Base-by-base conservation (phyloP, 1,140 invertebrate species). In the Bombus ignitus region DNA sequence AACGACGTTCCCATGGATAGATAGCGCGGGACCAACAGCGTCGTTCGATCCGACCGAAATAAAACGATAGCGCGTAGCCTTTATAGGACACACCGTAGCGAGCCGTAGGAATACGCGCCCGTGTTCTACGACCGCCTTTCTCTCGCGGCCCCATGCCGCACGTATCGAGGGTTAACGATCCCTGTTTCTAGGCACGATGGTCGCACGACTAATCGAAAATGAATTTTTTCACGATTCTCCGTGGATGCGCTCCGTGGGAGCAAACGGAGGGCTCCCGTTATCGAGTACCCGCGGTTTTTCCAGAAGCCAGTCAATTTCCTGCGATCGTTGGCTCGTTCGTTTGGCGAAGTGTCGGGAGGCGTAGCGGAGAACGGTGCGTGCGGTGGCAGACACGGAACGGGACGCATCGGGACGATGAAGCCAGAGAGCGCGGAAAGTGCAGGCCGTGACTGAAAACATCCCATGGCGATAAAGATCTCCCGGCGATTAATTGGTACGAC, bases 401-500 rank as follows among this genome's bases (percentile, higher is more conserved):
- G 71, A 71, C 53, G 74, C 42, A 28, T 6, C 72, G 53, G 72
- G 88, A 88, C 88, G 91, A 87, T 74, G 87, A 77, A 44, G 73
- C 76, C 59, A 78, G 74, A 81, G 74, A 68, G 85, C 70, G 87
- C 87, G 81, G 71, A 76, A 87, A 91, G 89, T 87, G 88, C 86
- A 91, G 91, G 89, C 89, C 93, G 91, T 92, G 92, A 94, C 93
- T 92, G 92, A 95, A 94, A 94, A 93, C 92, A 94, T 95, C 93
- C 92, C 94, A 94, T 92, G 92, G 82, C 89, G 94, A 95, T 95
- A 94, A 92, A 83, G 92, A 95, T 95, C 94, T 94, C 88, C 91
- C 93, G 92, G 92, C 93, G 92, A 94, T 95, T 94, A 95, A 94
- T 95, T 94, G 94, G 94, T 94, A 94, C 94, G 94, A 95, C 94